Base-by-base conservation (phyloP, 2,888 invertebrate species). In the Dynastes hyllus region DNA sequence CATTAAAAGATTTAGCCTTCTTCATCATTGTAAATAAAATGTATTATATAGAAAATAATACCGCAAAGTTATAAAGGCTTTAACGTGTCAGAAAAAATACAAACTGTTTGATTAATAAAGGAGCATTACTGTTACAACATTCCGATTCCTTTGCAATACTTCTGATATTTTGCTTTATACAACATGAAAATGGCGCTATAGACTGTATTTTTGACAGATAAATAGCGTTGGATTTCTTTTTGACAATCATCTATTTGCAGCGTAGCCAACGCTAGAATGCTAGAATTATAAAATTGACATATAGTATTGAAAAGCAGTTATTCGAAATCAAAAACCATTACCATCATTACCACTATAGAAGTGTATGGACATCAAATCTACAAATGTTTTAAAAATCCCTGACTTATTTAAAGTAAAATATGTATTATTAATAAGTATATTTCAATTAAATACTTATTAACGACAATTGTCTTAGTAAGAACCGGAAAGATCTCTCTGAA, bases 1-100 rank as follows among this genome's bases (percentile, higher is more conserved):
- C 92, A 87, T 93, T 93, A 87, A 94, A 95, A 86, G 77, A 66
- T 63, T 80, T 80, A 70, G 45, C 66, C 73, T 78, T 80, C 77
- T 78, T 80, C 80, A 80, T 80, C 63, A 61, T 79, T 50, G 61
- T 50, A 45, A 67, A 77, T 29, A 55, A 58, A 77, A 9, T 9
- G 2, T 61, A 9, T 37, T 58, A 58, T 55, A 13, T 37, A 16
- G 11, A 27, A 53, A 16, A 32, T 16, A 50, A 63, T 6, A 76
- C 13, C 16, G n/a, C 29, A 51, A 66, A 53, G n/a, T 11, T 55
- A 16, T 11, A 58, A 69, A 77, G 11, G 4, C 6, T 27, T 55
- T n/a, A 77, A 67, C 27, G 29, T n/a, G 29, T 4, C 11, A 65
- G 11, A 45, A 11, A 66, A 11, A 32, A 65, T 37, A 8, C 65